A percentile compares a stretch with the other conserved stretches of the same genome.
These are phyloP conservation scores for Cecidostiba fungosa DNA, from an alignment of 2,888 invertebrate species.

Conservation along the genomic window DNA sequence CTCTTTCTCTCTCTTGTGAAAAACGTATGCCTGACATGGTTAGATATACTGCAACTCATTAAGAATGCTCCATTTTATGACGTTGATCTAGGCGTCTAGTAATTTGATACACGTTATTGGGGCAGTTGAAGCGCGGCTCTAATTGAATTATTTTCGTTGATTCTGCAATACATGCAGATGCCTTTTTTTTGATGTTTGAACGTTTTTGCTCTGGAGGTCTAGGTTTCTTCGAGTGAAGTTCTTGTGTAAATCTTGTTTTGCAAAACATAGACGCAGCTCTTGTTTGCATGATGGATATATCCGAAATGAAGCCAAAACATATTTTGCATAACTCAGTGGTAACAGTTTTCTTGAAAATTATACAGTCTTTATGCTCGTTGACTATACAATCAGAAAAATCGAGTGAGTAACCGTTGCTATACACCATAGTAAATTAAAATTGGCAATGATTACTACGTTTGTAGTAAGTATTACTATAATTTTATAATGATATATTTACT, in stretches of 20 bases:
- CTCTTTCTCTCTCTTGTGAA: not conserved
- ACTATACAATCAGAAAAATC: too few species aligned
- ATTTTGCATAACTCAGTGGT: not conserved
- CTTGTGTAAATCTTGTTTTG: not conserved
- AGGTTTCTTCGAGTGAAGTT: not conserved
- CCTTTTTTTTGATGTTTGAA: too few species aligned
- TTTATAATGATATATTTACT: too few species aligned
- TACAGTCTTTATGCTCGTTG: too few species aligned
- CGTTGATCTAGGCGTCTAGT: conserved; percentile 25
- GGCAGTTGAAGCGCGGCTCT: not conserved
- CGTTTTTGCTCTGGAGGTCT: not conserved
- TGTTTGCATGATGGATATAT: not conserved
- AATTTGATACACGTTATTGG: conserved; percentile 42
- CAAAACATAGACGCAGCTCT: not conserved
- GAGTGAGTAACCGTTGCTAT: too few species aligned
- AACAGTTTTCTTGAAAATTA: too few species aligned
- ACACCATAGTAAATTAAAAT: too few species aligned
- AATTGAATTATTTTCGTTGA: conserved; percentile 10
- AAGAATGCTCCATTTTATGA: conserved; percentile 43
- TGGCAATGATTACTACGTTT: too few species aligned
- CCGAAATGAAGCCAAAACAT: not conserved
- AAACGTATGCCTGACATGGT: not conserved
- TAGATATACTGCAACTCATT: conserved; percentile 42
- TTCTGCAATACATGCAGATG: not conserved
- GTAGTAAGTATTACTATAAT: too few species aligned